These are phyloP conservation scores for Homalodisca vitripennis DNA, from an alignment of 1,140 invertebrate species.

Conservation along the genomic window DNA sequence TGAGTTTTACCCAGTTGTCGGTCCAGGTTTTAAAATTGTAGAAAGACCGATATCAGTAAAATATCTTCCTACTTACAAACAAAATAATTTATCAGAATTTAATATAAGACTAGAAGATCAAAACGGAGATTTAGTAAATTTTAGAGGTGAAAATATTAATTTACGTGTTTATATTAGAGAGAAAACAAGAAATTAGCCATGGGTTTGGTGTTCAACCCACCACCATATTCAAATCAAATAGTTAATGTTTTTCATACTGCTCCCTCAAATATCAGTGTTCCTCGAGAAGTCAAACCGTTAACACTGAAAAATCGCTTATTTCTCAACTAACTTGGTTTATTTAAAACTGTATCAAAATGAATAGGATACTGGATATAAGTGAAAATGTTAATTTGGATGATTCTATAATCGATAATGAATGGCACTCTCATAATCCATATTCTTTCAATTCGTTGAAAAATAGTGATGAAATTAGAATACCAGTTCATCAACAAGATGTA, in stretches of 20 bases:
- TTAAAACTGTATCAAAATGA: constrained; percentile 32
- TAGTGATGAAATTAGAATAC: constrained; percentile 41
- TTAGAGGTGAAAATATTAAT: constrained; percentile 37
- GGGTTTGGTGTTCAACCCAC: not conserved
- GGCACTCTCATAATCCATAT: constrained; percentile 46
- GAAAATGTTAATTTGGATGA: constrained; percentile 39
- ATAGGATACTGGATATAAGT: constrained; percentile 40
- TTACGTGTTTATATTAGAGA: constrained; percentile 28
- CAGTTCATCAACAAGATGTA: constrained; percentile 47
- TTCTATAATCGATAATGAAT: constrained; percentile 44
- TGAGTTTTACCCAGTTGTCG: constrained; percentile 42
- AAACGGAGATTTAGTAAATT: constrained; percentile 36
- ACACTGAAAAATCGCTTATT: constrained; percentile 38
- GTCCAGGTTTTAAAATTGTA: constrained; percentile 42
- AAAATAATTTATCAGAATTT: constrained; percentile 28
- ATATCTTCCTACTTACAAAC: constrained; percentile 35
- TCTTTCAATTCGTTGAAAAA: constrained; percentile 41
- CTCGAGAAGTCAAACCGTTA: constrained; percentile 26
- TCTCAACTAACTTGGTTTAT: constrained; percentile 37
- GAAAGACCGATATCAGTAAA: constrained; percentile 38
- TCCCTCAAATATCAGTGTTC: not conserved
- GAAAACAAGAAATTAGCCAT: constrained; percentile 33
- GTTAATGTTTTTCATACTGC: not conserved
- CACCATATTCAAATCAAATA: not conserved
- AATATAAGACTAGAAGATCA: constrained; percentile 36